Percentiles rank a stretch among this genome's conserved stretches.
These are phyloP conservation scores for Mantis religiosa DNA, from an alignment of 2,888 invertebrate genomes.

Conservation along the genomic window DNA sequence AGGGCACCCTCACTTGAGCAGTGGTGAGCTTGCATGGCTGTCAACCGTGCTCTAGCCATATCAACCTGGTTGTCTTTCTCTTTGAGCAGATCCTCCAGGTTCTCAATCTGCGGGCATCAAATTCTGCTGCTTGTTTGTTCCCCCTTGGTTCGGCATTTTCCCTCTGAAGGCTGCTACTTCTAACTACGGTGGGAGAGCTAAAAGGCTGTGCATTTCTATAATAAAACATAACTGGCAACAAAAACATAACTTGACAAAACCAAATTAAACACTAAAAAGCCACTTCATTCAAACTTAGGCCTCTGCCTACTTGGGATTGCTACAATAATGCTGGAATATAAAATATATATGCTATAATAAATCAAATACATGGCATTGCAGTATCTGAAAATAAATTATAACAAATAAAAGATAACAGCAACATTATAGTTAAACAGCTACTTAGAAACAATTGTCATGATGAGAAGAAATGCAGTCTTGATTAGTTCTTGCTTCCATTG, in stretches of 20 bases:
- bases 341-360: too few relatives aligned
- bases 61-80: constrained; percentile 98
- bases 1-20: constrained; percentile 90
- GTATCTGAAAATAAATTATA: not conserved
- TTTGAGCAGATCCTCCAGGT: constrained; percentile 91
- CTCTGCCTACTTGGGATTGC: not conserved
- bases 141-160: not conserved
- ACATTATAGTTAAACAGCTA: not conserved
- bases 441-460: not conserved
- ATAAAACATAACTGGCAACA: not conserved
- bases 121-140: not conserved
- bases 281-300: not conserved
- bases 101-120: constrained; percentile 73
- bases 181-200: not conserved
- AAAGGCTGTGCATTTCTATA: not conserved
- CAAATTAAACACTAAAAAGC: not conserved
- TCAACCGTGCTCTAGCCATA: constrained; percentile 83
- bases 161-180: not conserved
- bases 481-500: not conserved
- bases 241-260: not conserved
- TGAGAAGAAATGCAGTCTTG: not conserved
- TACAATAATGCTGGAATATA: not conserved
- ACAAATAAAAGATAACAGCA: not conserved
- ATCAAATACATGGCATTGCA: not conserved
- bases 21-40: constrained; percentile 92